These are phyloP conservation scores for Nothoprocta pentlandii DNA, from an alignment of 2,113 vertebrate genomes.

Conservation along the genomic window DNA sequence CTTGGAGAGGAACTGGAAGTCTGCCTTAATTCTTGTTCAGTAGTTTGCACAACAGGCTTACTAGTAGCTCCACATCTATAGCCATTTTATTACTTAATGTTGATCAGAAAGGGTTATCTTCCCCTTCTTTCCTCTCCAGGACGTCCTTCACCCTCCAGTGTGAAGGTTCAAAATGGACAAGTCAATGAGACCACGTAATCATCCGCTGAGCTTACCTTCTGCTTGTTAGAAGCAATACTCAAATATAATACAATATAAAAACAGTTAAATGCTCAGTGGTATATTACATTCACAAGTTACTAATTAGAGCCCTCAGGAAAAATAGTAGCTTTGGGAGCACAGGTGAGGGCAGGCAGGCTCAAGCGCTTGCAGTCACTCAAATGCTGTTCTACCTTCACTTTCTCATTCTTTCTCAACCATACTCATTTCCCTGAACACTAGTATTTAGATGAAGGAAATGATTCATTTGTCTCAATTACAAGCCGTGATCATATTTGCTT, in stretches of 20 bases:
- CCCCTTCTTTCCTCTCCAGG: not conserved
- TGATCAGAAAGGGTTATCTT: not conserved
- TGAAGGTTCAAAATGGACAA: not conserved
- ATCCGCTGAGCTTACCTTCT: constrained; percentile 13
- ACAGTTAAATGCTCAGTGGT: not conserved
- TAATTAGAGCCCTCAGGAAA: not conserved
- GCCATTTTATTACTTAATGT: not conserved
- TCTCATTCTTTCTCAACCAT: constrained; percentile 43
- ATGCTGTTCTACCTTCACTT: not conserved
- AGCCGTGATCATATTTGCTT: constrained; percentile 37
- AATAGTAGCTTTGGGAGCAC: not conserved
- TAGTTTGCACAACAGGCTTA: not conserved
- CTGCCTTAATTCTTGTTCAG: not conserved
- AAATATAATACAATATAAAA: constrained; percentile 18
- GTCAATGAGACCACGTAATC: constrained; percentile 40
- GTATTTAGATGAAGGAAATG: constrained; percentile 16
- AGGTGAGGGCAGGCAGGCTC: not conserved
- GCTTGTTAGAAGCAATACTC: not conserved
- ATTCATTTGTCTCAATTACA: constrained; percentile 37
- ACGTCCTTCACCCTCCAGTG: not conserved
- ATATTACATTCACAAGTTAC: not conserved
- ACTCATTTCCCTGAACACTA: not conserved
- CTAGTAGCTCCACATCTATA: not conserved
- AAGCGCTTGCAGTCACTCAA: not conserved
- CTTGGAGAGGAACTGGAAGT: not conserved